Base-by-base conservation (phyloP, 2,113 vertebrate genomes). In the Megaptera novaeangliae region DNA sequence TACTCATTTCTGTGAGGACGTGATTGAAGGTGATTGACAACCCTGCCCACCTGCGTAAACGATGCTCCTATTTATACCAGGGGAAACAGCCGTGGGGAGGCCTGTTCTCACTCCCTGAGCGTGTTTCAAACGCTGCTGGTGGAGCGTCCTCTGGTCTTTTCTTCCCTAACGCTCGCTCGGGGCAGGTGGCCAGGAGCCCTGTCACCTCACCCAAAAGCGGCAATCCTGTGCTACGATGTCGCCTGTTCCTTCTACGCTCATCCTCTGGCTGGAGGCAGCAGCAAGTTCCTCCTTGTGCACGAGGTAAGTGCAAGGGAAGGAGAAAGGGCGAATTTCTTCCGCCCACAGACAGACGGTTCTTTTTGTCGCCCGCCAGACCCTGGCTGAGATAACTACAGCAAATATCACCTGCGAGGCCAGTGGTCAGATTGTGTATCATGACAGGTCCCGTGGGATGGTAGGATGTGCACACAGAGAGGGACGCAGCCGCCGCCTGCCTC, bases 91-190 rank as follows among this genome's bases (percentile, higher is more conserved):
- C 0, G 13, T 0, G 23, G 1, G 13, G 59, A 83, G 41, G 52
- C 13, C 23, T 0, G 3, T 0, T 10, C 44, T 81, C 49, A 6
- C 27, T 52, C 20, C 17, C 1, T 41, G 39, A 44, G 44, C 0
- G 3, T 1, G 0, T 34, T 25, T 29, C 1, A 2, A 10, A 29
- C 8, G 27, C 23, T 15, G 31, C 29, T 29, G 6, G 13, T 5
- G 59, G 23, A 3, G 29, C 3, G 1, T 27, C 63, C 57, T 75
- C 82, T 74, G 55, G 0, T n/a, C 49, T 44, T 75, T 78, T 74
- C 41, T 52, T 17, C 63, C 63, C 77, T 25, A 27, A 69, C 1
- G 15, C 27, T 18, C 1, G 15, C 27, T 18, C 31, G 49, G 5
- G 41, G 27, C 9, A 6, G 39, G 1, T 14, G 36, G 15, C 9